Conservation (phyloP, 92 coral and sea anemone species). For the Epizoanthus stellaris region DNA sequence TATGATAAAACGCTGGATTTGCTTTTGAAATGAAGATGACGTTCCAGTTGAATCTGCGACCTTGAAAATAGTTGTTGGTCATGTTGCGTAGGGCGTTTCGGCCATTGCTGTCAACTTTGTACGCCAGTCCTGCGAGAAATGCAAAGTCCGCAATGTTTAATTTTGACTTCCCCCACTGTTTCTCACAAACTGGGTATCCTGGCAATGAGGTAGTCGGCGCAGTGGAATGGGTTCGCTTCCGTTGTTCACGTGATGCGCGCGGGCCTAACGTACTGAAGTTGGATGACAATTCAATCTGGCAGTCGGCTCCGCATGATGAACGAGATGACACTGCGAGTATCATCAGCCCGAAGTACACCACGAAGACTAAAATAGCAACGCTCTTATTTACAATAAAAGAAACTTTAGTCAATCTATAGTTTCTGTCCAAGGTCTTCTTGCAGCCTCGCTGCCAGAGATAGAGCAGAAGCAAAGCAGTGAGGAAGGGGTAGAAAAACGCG, state of each 20-base stretch:
- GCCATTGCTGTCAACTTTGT: constrained; percentile 46
- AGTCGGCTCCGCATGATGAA: constrained; percentile 51
- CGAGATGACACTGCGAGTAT: constrained; percentile 49
- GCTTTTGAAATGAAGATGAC: constrained; percentile 39
- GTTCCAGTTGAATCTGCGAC: constrained; percentile 55
- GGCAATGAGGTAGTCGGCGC: not conserved
- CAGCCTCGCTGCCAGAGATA: constrained; percentile 66
- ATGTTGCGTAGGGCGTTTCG: constrained; percentile 1
- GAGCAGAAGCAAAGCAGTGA: constrained; percentile 50
- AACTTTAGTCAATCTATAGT: constrained; percentile 47
- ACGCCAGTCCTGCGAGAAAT: constrained; percentile 64
- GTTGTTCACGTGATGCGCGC: not conserved
- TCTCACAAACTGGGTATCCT: constrained; percentile 71
- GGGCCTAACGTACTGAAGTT: not conserved
- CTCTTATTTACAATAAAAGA: constrained; percentile 60
- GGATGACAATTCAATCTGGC: constrained; percentile 53
- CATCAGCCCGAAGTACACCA: constrained; percentile 48
- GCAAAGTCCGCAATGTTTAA: constrained; percentile 72
- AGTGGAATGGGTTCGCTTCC: not conserved
- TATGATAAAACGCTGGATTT: constrained; percentile 71
- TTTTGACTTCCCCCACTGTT: constrained; percentile 58
- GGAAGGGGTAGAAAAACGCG: constrained; percentile 74
- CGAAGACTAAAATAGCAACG: constrained; percentile 44
- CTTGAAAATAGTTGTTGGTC: constrained; percentile 54
- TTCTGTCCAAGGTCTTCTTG: constrained; percentile 24